Percentiles rank a stretch among this genome's conserved stretches.
Conservation (phyloP, 2,797 vertebrate species). For the Anguilla marmorata region DNA sequence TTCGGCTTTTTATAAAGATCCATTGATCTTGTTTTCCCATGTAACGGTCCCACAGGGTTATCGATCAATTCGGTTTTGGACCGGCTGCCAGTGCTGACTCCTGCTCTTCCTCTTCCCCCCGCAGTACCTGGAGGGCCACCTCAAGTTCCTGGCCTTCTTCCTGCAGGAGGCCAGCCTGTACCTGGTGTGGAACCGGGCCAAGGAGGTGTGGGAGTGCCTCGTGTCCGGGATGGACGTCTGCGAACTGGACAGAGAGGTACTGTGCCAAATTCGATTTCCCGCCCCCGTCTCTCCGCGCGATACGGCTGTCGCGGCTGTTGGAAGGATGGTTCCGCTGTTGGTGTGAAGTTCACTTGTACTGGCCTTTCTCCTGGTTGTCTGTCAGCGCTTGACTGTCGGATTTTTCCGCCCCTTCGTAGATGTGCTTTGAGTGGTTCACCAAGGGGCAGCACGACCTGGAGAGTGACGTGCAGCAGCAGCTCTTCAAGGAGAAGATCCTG, state of each 20-base stretch:
- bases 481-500: conserved; percentile 98
- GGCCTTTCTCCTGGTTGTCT: background rate
- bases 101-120: conserved; percentile 34
- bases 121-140: conserved; percentile 96
- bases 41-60: background rate
- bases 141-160: conserved; percentile 99
- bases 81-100: background rate
- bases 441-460: conserved; percentile 98
- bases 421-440: conserved; percentile 99
- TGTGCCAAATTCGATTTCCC: background rate
- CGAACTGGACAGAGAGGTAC: conserved; percentile 95
- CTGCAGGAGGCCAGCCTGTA: conserved; percentile 98
- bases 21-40: background rate
- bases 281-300: background rate
- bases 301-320: background rate
- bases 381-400: background rate
- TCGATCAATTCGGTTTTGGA: background rate
- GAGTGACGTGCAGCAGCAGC: conserved; percentile 96
- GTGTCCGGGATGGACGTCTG: conserved; percentile 95
- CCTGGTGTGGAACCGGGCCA: conserved; percentile 96
- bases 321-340: background rate
- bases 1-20: background rate
- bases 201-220: conserved; percentile 98
- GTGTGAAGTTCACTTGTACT: background rate
- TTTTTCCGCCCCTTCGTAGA: conserved; percentile 66